Conservation (phyloP, 2,113 vertebrate genomes). For the Megaptera novaeangliae region DNA sequence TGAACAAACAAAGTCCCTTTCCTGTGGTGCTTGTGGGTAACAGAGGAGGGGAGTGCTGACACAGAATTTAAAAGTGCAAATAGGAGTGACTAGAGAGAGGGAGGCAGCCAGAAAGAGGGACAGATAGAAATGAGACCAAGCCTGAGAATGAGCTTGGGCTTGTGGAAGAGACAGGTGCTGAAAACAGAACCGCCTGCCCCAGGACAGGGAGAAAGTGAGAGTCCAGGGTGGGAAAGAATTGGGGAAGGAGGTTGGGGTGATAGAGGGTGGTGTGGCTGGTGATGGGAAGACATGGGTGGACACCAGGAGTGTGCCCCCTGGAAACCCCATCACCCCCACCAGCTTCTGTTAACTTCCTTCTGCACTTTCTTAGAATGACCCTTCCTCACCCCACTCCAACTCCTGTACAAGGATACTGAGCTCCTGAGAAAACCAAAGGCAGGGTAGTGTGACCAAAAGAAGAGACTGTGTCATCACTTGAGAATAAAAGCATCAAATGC, state of each 20-base stretch:
- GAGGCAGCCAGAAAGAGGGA: background rate
- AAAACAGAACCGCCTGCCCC: background rate
- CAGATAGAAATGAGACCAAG: background rate
- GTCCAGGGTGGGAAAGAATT: background rate
- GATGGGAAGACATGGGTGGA: background rate
- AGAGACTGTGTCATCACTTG: background rate
- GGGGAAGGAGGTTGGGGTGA: background rate
- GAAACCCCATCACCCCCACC: background rate
- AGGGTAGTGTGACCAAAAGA: background rate
- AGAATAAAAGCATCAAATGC: background rate
- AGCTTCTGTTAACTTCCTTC: background rate
- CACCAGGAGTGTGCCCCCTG: background rate
- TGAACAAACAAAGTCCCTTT: background rate
- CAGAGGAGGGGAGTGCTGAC: background rate
- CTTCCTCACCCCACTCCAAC: background rate
- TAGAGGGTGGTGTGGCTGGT: background rate
- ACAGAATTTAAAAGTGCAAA: background rate
- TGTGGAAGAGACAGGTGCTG: background rate
- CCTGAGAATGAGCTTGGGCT: background rate
- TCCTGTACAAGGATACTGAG: background rate
- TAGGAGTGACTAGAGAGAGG: background rate
- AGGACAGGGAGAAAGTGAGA: background rate
- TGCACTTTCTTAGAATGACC: background rate
- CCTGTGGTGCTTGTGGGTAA: accelerated
- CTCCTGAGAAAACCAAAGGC: background rate